Percentiles rank a stretch among this genome's conserved stretches.
These are phyloP conservation scores for Ellobius talpinus DNA, from an alignment of 2,113 vertebrate genomes.

Conservation along the genomic window DNA sequence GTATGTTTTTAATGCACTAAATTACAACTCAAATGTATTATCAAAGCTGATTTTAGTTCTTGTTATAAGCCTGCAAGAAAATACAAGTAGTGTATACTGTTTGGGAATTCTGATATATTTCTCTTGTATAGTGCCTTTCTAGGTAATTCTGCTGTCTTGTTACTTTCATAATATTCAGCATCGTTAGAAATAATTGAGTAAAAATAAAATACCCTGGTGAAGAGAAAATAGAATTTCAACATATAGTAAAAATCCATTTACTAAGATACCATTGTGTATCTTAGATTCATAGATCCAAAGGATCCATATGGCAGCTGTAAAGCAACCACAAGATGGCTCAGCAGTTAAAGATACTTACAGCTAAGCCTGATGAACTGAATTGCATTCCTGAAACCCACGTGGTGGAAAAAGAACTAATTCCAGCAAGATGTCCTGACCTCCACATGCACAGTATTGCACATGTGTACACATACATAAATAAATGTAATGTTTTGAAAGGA, in stretches of 20 bases:
- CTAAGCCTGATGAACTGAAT: no score
- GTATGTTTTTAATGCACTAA: not conserved
- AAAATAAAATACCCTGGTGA: slow-evolving; percentile 21
- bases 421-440: not conserved
- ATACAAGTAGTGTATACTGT: not conserved
- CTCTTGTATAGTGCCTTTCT: not conserved
- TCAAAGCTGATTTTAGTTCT: not conserved
- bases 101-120: not conserved
- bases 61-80: not conserved
- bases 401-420: not conserved
- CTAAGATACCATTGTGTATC: not conserved
- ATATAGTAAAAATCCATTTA: not conserved
- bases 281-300: not conserved
- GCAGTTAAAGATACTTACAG: not conserved
- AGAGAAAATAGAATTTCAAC: slow-evolving; percentile 14
- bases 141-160: not conserved
- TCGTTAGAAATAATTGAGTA: not conserved
- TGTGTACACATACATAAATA: not conserved
- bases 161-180: slow-evolving; percentile 7
- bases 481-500: not conserved
- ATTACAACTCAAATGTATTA: slow-evolving; percentile 18
- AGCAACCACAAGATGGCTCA: not conserved
- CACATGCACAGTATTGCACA: not conserved
- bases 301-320: not conserved
- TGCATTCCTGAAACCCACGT: not conserved